Percentiles rank a stretch among this genome's conserved stretches.
Conservation (phyloP, 2,888 invertebrate genomes). For the Hipparchia sbordonii region DNA sequence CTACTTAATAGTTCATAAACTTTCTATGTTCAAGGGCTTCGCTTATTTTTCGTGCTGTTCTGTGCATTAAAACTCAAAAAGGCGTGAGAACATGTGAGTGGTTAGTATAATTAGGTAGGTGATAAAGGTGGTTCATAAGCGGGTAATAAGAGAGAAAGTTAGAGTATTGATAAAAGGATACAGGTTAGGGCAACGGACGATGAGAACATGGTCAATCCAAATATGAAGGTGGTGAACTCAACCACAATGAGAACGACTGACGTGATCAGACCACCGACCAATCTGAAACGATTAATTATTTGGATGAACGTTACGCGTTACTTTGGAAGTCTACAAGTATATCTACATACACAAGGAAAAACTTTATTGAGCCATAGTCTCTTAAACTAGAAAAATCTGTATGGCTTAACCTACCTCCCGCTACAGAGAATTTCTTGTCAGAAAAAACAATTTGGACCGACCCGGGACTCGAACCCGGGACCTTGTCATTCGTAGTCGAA, state of each 20-base stretch:
- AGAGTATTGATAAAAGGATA: constrained; percentile 84
- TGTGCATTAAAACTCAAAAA: background rate
- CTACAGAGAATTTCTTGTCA: too few relatives aligned
- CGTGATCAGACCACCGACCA: constrained; percentile 84
- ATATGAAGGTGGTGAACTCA: constrained; percentile 87
- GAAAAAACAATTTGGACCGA: too few relatives aligned
- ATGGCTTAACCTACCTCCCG: too few relatives aligned
- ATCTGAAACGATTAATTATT: constrained; percentile 75
- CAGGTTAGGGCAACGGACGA: constrained; percentile 85
- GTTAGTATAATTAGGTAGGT: background rate
- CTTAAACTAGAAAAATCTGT: too few relatives aligned
- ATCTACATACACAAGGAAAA: too few relatives aligned
- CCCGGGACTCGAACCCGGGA: too few relatives aligned
- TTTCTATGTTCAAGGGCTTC: too few relatives aligned
- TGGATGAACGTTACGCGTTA: too few relatives aligned
- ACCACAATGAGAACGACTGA: constrained; percentile 84
- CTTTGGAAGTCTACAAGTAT: too few relatives aligned
- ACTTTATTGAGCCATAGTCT: too few relatives aligned
- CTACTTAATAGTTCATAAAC: too few relatives aligned
- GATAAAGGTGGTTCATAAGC: background rate
- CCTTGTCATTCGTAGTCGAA: too few relatives aligned
- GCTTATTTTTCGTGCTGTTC: background rate
- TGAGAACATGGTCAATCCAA: constrained; percentile 89
- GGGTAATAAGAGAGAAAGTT: background rate
- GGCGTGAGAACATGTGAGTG: background rate